These are phyloP conservation scores for Calonectris borealis DNA, from an alignment of 2,113 vertebrate genomes.

Conservation along the genomic window DNA sequence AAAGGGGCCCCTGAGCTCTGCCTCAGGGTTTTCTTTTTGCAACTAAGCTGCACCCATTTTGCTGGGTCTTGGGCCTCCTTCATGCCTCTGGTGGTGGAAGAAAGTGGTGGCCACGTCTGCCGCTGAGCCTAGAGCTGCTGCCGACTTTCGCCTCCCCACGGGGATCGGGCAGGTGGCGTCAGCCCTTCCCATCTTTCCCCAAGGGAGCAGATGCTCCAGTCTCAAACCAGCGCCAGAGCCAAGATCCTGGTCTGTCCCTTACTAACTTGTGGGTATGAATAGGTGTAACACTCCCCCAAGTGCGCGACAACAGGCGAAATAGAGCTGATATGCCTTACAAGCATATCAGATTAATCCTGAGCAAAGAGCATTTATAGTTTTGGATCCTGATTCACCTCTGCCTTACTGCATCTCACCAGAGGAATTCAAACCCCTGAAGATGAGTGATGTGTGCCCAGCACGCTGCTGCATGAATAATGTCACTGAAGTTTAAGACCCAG, in stretches of 20 bases:
- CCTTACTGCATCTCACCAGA: not conserved
- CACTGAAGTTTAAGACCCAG: not conserved
- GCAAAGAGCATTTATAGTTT: not conserved
- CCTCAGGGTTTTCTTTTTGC: not conserved
- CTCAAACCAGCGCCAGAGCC: not conserved
- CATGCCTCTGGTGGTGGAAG: not conserved
- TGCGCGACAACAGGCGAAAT: not conserved
- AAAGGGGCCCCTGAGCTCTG: not conserved
- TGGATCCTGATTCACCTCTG: not conserved
- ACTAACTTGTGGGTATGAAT: not conserved
- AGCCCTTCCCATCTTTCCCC: not conserved
- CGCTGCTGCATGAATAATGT: not conserved
- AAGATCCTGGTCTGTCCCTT: not conserved
- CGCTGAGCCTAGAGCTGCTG: not conserved
- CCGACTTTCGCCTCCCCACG: not conserved
- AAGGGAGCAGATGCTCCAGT: not conserved
- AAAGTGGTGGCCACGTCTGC: not conserved
- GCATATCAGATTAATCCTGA: not conserved
- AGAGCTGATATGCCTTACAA: not conserved
- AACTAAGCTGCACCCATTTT: not conserved
- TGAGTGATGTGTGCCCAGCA: not conserved
- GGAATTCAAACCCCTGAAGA: not conserved
- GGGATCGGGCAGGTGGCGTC: not conserved
- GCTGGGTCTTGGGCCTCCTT: not conserved
- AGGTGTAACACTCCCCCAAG: not conserved